These are phyloP conservation scores for Sphinx pinastri DNA, from an alignment of 2,888 invertebrate species.

Conservation along the genomic window DNA sequence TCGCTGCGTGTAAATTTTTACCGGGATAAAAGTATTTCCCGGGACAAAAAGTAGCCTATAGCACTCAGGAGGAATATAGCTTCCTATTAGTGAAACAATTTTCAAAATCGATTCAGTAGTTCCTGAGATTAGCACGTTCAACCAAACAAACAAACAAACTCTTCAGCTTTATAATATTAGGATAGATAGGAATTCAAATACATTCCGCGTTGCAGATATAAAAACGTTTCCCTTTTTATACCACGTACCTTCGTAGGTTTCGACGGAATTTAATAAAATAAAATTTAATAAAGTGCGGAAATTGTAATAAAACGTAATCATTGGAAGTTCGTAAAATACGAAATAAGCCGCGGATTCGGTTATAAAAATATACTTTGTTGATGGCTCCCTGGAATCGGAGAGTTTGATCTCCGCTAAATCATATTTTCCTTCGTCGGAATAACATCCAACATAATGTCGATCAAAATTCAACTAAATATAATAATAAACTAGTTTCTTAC, in stretches of 20 bases:
- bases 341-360: constrained; percentile 13
- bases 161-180: too few relatives aligned
- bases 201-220: too few relatives aligned
- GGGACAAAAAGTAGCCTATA: too few relatives aligned
- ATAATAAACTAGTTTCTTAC: too few relatives aligned
- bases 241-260: background rate
- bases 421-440: background rate
- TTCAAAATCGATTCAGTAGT: too few relatives aligned
- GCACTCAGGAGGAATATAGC: too few relatives aligned
- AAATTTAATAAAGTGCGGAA: constrained; percentile 30
- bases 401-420: background rate
- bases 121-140: too few relatives aligned
- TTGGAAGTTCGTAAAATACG: constrained; percentile 26
- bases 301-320: constrained; percentile 29
- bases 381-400: constrained; percentile 7
- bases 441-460: background rate
- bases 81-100: too few relatives aligned
- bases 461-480: background rate
- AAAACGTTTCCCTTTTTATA: background rate
- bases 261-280: constrained; percentile 28
- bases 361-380: constrained; percentile 21
- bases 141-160: too few relatives aligned
- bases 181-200: background rate
- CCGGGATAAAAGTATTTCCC: too few relatives aligned
- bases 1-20: too few relatives aligned